Evolutionary conservation across 2,888 invertebrate genomes (phyloP).

Genomic region (Dexiosoma caninum): DNA sequence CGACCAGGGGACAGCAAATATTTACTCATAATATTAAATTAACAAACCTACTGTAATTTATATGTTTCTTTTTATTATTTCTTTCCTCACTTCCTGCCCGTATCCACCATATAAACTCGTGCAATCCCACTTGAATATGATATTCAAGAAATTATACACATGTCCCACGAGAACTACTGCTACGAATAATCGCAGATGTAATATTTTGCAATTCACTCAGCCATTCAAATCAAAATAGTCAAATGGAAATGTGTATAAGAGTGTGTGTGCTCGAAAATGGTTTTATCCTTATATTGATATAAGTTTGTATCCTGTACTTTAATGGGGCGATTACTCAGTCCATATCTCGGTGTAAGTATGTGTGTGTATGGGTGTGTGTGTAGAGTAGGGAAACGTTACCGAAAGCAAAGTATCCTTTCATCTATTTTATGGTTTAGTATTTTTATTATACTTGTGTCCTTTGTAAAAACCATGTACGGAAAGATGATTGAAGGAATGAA

Average conservation of each 20-base stretch:
- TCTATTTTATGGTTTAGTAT: constrained; percentile 44
- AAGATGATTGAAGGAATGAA: neutral
- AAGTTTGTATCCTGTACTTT: neutral
- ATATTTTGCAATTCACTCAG: constrained; percentile 31
- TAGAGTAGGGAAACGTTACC: neutral
- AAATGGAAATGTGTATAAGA: neutral
- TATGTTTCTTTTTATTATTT: too few species aligned
- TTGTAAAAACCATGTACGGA: neutral
- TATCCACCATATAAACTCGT: constrained; percentile 46
- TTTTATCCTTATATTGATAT: constrained; percentile 4
- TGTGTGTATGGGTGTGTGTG: neutral
- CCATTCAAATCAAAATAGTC: neutral
- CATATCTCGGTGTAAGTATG: neutral
- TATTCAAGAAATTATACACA: constrained; percentile 17
- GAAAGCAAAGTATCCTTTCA: neutral
- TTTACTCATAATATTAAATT: constrained; percentile 58
- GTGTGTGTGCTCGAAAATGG: neutral
- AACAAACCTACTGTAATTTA: constrained; percentile 49
- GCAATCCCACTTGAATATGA: constrained; percentile 50
- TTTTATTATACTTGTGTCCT: constrained; percentile 13
- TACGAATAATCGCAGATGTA: neutral
- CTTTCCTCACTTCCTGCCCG: constrained; percentile 1
- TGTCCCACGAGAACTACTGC: neutral
- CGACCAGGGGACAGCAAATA: constrained; percentile 46
- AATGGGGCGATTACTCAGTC: constrained; percentile 10